Base-by-base conservation (phyloP, 23 tunicate species). In the Oikopleura dioica region DNA sequence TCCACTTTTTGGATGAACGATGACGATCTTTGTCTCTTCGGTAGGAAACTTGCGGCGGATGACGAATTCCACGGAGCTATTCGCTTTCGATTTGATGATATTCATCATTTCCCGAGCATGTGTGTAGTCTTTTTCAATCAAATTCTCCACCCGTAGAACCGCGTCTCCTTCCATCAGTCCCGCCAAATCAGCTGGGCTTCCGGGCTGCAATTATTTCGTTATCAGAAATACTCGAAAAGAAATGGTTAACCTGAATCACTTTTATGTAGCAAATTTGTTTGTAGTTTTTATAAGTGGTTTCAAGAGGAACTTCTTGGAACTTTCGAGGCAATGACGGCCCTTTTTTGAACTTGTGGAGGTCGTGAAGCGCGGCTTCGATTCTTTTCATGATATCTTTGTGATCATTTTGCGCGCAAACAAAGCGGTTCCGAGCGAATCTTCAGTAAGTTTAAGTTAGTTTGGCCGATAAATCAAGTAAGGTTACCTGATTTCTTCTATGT, bases 321-420 rank as follows among this genome's bases (percentile, higher is more conserved):
- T n/a, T n/a, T n/a, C n/a, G n/a, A n/a, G n/a, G n/a, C n/a, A n/a
- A n/a, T n/a, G n/a, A n/a, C n/a, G 16, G 9, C 55, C 16, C 16
- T 44, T 44, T 9, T 16, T 9, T 44, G 55, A 9, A 44, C 55
- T 44, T 44, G 16, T 44, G 55, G 9, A 9, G 16, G 55, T 9
- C 55, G 9, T 44, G 55, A 44, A 44, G 55, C 55, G 55, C 9
- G 55, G 55, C 9, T 44, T 63, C 33, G 5, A 63, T 63, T 63
- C 33, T 63, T 63, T 16, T 63, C 72, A 63, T 63, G 26, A 63
- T 63, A 2, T 28, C 72, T 63, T 63, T 63, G 72, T 23, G 29
- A 2, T 63, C 72, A 63, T 63, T 63, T 63, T 63, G 72, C 33
- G 33, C 2, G 32, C 29, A 63, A 63, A 16, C 29, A 2, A 12